These are phyloP conservation scores for Ditylenchus dipsaci DNA, from an alignment of 1,140 invertebrate genomes.

Conservation along the genomic window DNA sequence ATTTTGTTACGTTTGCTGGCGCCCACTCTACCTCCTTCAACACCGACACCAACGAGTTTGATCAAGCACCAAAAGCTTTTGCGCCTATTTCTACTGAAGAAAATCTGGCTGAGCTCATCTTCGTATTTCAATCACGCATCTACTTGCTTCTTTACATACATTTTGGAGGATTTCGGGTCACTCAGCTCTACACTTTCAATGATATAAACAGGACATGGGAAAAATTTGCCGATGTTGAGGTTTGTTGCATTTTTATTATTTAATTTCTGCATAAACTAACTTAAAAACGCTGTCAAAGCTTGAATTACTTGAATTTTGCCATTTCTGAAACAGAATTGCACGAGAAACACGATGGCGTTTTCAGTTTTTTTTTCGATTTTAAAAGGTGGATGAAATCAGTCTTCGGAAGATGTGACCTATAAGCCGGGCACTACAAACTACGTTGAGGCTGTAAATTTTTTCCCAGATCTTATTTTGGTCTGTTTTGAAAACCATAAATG, in stretches of 20 bases:
- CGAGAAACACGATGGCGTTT: too few species aligned
- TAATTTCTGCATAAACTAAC: too few species aligned
- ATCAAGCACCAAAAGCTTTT: neutral
- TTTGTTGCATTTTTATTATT: neutral
- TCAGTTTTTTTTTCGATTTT: too few species aligned
- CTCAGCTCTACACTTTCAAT: constrained; percentile 5
- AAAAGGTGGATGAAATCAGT: too few species aligned
- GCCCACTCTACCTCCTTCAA: neutral
- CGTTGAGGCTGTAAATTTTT: too few species aligned
- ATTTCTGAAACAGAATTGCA: too few species aligned
- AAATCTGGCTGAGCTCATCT: constrained; percentile 10
- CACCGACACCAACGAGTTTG: constrained; percentile 1
- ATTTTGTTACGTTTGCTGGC: constrained; percentile 6
- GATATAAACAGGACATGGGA: neutral
- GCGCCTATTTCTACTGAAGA: neutral
- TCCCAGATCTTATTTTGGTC: too few species aligned
- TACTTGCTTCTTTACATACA: constrained; percentile 8
- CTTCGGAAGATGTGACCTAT: too few species aligned
- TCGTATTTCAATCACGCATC: neutral
- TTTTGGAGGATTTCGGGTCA: constrained; percentile 4
- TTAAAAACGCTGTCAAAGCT: too few species aligned
- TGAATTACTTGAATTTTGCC: too few species aligned
- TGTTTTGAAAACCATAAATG: too few species aligned
- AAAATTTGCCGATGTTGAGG: constrained; percentile 6
- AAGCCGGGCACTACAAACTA: too few species aligned